Percentiles rank a stretch among this genome's conserved stretches.
Evolutionary conservation across 1,140 invertebrate genomes (phyloP).

Genomic region (Parasteatoda tepidariorum): DNA sequence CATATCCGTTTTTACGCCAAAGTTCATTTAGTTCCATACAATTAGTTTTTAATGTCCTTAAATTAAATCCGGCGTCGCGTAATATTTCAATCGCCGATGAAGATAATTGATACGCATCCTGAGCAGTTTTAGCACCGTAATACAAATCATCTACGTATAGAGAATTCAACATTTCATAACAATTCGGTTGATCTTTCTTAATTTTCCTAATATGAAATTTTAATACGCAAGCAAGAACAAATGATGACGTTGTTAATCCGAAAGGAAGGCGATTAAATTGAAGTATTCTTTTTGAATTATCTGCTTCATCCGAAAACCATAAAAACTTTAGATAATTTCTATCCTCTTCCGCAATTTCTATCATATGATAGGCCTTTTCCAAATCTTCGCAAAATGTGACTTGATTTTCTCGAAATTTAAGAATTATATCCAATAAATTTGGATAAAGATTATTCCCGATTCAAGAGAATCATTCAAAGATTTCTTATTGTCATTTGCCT

Average conservation of each 20-base stretch:
- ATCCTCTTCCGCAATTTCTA: constrained; percentile 13
- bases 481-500: neutral
- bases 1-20: neutral
- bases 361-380: constrained; percentile 7
- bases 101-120: neutral
- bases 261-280: neutral
- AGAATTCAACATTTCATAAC: constrained; percentile 1
- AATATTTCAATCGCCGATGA: constrained; percentile 19
- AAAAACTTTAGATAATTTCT: constrained; percentile 5
- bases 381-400: constrained; percentile 20
- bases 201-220: neutral
- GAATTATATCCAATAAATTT: constrained; percentile 12
- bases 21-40: neutral
- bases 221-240: neutral
- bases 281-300: neutral
- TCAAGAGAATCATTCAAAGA: constrained; percentile 30
- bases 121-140: neutral
- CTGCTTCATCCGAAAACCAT: neutral
- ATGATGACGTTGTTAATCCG: neutral
- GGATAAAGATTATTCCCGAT: constrained; percentile 17
- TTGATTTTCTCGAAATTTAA: constrained; percentile 17
- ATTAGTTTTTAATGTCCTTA: constrained; percentile 33
- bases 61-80: neutral
- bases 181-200: neutral
- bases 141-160: constrained; percentile 5